phyloP scores from a whole-genome alignment of 2,113 vertebrate species.

The Ceyx margarethae region DNA sequence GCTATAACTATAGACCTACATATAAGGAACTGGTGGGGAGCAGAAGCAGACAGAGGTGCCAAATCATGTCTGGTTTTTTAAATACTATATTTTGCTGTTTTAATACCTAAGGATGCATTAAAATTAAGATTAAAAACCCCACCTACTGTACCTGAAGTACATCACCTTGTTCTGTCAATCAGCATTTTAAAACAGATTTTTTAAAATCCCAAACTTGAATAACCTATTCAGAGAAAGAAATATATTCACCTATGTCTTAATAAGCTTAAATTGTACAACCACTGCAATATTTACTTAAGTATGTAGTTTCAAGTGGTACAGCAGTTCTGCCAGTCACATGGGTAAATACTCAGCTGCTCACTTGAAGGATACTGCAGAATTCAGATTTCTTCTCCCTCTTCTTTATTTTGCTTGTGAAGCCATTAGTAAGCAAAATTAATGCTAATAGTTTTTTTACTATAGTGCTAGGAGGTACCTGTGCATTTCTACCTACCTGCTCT shows the following conservation, averaged over 20 bases:
- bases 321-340: not conserved
- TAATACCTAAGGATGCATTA: not conserved
- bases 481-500: not conserved
- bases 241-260: not conserved
- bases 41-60: not conserved
- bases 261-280: not conserved
- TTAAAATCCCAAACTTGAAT: not conserved
- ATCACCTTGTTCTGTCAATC: not conserved
- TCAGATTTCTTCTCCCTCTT: not conserved
- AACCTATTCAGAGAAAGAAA: not conserved
- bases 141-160: not conserved
- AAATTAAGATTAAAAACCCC: not conserved
- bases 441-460: not conserved
- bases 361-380: not conserved
- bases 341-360: not conserved
- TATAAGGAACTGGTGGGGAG: not conserved
- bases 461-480: not conserved
- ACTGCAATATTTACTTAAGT: not conserved
- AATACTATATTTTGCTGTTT: not conserved
- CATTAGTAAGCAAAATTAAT: not conserved
- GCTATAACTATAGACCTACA: not conserved
- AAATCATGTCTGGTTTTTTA: not conserved
- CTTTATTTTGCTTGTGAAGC: not conserved
- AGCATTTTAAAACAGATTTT: not conserved
- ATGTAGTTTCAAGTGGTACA: not conserved